Conservation (phyloP, 92 coral and sea anemone genomes). For the Parazoanthus atlanticus region DNA sequence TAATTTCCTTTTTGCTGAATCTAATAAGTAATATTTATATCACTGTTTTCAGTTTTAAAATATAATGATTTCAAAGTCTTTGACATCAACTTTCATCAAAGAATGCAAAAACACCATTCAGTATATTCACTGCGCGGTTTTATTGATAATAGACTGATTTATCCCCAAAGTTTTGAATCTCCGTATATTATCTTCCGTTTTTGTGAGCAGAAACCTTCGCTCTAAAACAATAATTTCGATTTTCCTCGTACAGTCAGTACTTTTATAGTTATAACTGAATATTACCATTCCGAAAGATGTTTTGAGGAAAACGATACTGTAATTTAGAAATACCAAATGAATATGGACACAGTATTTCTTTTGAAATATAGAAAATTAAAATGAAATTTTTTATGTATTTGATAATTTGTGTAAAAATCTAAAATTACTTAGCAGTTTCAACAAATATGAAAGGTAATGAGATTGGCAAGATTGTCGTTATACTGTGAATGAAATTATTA, state of each 20-base stretch:
- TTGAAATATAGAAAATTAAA: slow-evolving; percentile 18
- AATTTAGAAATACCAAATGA: background rate
- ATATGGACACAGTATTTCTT: background rate
- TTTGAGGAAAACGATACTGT: background rate
- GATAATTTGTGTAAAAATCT: slow-evolving; percentile 13
- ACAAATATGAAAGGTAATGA: slow-evolving; percentile 6
- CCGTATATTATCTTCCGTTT: background rate
- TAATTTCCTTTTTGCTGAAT: background rate
- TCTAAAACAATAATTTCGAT: background rate
- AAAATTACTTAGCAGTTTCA: slow-evolving; percentile 28
- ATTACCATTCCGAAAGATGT: slow-evolving; percentile 1
- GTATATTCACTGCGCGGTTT: too few species aligned
- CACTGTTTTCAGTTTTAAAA: background rate
- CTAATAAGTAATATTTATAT: background rate
- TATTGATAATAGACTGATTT: background rate
- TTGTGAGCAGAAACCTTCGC: background rate
- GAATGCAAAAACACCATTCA: background rate
- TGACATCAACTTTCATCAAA: background rate
- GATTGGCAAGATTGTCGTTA: slow-evolving; percentile 1
- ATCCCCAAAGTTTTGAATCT: background rate
- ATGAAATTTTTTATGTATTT: slow-evolving; percentile 19
- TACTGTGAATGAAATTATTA: slow-evolving; percentile 27
- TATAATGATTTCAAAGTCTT: background rate
- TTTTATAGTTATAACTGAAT: background rate
- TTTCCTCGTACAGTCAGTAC: background rate